phyloP scores from a whole-genome alignment of 30 jellyfish, hydroid and myxozoan genomes.

The Sanderia malayensis region DNA sequence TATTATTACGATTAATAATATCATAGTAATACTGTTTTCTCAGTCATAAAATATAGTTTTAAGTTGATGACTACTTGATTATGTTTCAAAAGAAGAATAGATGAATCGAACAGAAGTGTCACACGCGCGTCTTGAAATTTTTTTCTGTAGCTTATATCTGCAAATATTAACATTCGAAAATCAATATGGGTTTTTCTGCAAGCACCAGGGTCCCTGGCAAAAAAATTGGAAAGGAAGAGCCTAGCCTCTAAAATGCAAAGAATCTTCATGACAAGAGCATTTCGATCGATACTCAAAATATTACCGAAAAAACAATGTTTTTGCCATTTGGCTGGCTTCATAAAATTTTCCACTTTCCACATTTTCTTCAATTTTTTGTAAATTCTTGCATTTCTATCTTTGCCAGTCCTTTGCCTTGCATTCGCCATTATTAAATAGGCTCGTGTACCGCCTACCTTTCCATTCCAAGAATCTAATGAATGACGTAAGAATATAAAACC shows the following conservation, averaged over 20 bases:
- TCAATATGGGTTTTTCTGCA: neutral
- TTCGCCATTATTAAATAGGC: conserved; percentile 55
- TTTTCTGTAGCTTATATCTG: conserved; percentile 64
- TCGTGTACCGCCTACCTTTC: too few species aligned
- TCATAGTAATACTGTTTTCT: too few species aligned
- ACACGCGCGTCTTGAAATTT: conserved; percentile 67
- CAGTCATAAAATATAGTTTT: too few species aligned
- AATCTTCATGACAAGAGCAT: neutral
- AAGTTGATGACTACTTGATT: conserved; percentile 74
- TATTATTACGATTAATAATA: too few species aligned
- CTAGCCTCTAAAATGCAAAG: neutral
- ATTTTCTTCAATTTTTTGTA: conserved; percentile 44
- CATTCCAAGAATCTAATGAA: too few species aligned
- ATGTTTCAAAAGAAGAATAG: conserved; percentile 40
- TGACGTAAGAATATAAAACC: too few species aligned
- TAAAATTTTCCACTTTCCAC: conserved; percentile 78
- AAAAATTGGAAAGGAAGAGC: neutral
- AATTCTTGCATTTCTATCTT: conserved; percentile 53
- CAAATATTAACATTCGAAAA: neutral
- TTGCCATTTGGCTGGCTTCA: conserved; percentile 89
- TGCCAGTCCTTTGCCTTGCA: conserved; percentile 39
- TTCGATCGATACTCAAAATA: neutral
- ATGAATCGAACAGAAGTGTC: conserved; percentile 36
- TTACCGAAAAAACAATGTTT: conserved; percentile 72
- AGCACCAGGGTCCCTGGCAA: neutral